Conservation (phyloP, 1,140 invertebrate genomes). For the Anoplolepis gracilipes region DNA sequence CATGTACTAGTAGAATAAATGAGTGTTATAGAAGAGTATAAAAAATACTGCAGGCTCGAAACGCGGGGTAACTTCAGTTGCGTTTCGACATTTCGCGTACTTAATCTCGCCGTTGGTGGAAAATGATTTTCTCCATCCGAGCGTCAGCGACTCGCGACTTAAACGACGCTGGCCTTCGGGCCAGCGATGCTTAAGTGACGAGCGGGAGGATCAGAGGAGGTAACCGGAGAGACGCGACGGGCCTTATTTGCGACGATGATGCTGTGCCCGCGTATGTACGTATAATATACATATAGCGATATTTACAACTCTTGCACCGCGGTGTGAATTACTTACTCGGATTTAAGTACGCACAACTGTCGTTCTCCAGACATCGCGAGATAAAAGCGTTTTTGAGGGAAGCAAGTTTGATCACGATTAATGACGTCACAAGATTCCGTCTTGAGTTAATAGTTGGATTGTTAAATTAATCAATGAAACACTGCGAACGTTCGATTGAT, state of each 20-base stretch:
- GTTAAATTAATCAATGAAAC: too few species aligned
- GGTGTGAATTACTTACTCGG: constrained; percentile 41
- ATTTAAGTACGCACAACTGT: background rate
- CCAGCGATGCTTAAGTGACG: background rate
- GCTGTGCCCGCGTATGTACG: background rate
- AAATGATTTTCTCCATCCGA: constrained; percentile 26
- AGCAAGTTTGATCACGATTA: too few species aligned
- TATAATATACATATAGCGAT: constrained; percentile 6
- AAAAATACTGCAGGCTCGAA: background rate
- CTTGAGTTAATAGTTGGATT: too few species aligned
- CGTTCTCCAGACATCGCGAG: background rate
- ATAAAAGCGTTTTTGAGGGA: too few species aligned
- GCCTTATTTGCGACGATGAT: constrained; percentile 22
- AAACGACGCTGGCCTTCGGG: constrained; percentile 44
- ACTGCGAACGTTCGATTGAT: too few species aligned
- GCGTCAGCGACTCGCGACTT: background rate
- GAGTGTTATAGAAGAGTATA: too few species aligned
- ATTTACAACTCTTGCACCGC: constrained; percentile 50
- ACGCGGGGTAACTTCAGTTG: background rate
- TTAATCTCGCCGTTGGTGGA: constrained; percentile 30
- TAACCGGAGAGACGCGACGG: background rate
- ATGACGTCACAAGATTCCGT: too few species aligned
- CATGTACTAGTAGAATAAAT: too few species aligned
- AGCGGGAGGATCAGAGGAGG: constrained; percentile 24
- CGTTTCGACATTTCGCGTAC: constrained; percentile 45